Conservation (phyloP, 2,113 vertebrate genomes). For the Sinocyclocheilus anophthalmus region DNA sequence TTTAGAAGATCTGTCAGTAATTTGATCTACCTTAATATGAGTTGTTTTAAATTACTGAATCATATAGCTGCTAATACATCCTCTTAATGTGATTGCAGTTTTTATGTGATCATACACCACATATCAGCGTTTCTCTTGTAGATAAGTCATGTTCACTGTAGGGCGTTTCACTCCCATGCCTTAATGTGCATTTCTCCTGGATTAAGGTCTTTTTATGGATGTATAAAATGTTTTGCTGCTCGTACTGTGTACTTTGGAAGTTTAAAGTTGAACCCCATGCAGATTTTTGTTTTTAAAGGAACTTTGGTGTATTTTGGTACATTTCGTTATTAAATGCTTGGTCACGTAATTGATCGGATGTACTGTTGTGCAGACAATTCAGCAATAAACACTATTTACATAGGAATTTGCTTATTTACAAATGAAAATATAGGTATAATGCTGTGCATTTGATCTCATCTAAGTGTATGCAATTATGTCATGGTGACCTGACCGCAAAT, state of each 20-base stretch:
- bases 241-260: not conserved
- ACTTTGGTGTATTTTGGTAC: no score
- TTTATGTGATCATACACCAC: conserved; percentile 1
- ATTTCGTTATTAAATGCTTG: no score
- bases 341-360: not conserved
- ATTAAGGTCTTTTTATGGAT: not conserved
- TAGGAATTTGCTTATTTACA: not conserved
- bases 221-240: not conserved
- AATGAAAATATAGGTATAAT: not conserved
- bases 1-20: not conserved
- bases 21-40: not conserved
- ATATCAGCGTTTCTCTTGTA: not conserved
- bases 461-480: not conserved
- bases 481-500: not conserved
- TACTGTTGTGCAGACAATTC: not conserved
- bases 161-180: not conserved
- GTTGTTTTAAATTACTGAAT: conserved; percentile 1
- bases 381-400: conserved; percentile 4
- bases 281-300: not conserved
- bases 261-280: not conserved
- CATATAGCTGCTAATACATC: conserved; percentile 6
- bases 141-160: conserved; percentile 3
- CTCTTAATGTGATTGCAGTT: not conserved
- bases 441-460: not conserved
- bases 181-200: not conserved